phyloP scores from a whole-genome alignment of 2,888 invertebrate genomes.

The Xestia ashworthii region DNA sequence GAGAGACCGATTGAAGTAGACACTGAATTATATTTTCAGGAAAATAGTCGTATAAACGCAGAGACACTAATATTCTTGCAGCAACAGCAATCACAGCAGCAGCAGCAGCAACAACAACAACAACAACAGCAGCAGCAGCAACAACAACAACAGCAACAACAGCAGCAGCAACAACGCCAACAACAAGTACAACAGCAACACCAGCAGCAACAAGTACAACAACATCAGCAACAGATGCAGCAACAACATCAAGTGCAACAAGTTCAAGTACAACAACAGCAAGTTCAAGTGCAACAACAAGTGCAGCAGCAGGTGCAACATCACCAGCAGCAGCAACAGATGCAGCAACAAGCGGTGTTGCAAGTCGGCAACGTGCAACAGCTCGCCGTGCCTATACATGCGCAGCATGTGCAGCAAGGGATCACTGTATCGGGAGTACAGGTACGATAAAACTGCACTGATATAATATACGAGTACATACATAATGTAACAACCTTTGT shows the following conservation, averaged over 20 bases:
- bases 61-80: conserved; percentile 61
- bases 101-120: conserved; percentile 41
- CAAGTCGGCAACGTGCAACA: conserved; percentile 87
- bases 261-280: conserved; percentile 71
- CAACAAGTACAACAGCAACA: conserved; percentile 72
- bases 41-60: conserved; percentile 42
- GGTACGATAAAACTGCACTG: conserved; percentile 63
- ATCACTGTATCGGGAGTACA: conserved; percentile 79
- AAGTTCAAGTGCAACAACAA: conserved; percentile 66
- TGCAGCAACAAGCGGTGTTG: conserved; percentile 83
- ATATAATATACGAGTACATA: not conserved
- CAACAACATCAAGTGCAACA: conserved; percentile 72
- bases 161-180: conserved; percentile 61
- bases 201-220: conserved; percentile 71
- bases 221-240: conserved; percentile 69
- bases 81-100: conserved; percentile 33
- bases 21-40: conserved; percentile 30
- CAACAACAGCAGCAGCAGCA: conserved; percentile 38
- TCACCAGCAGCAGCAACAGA: conserved; percentile 70
- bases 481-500: not conserved
- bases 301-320: conserved; percentile 73
- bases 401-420: conserved; percentile 81
- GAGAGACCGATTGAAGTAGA: not conserved
- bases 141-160: conserved; percentile 40
- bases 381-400: conserved; percentile 84